Evolutionary conservation across 1,140 invertebrate genomes (phyloP), one percentile per base, ranked within the genome.

Genomic region (Aphidius gifuensis): DNA sequence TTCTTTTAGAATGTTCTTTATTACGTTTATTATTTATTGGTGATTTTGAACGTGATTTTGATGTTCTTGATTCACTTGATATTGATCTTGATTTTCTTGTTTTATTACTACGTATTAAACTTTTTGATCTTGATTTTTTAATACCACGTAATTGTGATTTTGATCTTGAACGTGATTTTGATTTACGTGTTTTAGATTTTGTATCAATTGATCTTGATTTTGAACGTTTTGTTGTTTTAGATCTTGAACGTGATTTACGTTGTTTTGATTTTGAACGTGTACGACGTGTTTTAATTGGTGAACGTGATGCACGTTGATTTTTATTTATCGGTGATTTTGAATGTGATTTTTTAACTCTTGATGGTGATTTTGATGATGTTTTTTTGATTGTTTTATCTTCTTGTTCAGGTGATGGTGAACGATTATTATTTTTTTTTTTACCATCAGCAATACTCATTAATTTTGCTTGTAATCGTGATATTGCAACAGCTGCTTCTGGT

Each of bases 381-480:
- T 81, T 81, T 46, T 71, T 61, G 0, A 65, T 55, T 23, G 67
- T 48, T 45, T 74, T 78, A 0, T 70, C 71, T 4, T 64, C 60
- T 32, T 32, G 23, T 11, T 80, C 78, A 0, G 67, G 67, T 5
- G 80, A 79, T 9, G 80, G 75, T 3, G 82, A 80, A 11, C 77
- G 71, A 60, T 76, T 78, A 9, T 71, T 77, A 32, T 32, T 32
- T 43, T 80, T 79, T 61, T 82, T 80, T 60, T 80, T 82, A 0
- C 82, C 82, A 58, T 82, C 82, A 2, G 84, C 83, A 59, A 86
- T 83, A 32, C 84, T 85, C 81, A 86, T 83, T 60, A 86, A 65
- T 67, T 85, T 86, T 0, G 84, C 85, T 74, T 86, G 85, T 0
- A 86, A 73, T 68, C 84, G 78, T 4, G 84, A 85, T 55, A 86